These are phyloP conservation scores for Peromyscus californicus DNA, from an alignment of 2,113 vertebrate species.

Conservation along the genomic window DNA sequence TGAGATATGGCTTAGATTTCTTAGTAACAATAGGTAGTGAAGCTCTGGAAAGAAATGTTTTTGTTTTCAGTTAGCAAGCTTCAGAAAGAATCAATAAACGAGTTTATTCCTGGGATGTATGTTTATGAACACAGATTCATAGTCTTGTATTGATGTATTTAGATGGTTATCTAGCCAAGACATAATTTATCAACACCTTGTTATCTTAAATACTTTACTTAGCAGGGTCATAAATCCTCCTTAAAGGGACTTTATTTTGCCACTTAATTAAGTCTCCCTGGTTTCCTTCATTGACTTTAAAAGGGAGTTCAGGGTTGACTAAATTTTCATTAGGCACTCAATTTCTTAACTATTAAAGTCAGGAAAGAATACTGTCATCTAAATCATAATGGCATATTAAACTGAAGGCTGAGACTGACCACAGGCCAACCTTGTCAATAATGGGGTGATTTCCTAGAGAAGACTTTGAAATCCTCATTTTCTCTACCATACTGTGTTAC, in stretches of 20 bases:
- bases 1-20: neutral
- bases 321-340: constrained; percentile 77
- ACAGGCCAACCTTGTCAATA: neutral
- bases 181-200: constrained; percentile 89
- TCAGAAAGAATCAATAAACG: constrained; percentile 2
- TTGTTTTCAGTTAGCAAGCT: constrained; percentile 42
- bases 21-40: neutral
- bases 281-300: constrained; percentile 84
- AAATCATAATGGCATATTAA: constrained; percentile 54
- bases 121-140: constrained; percentile 82
- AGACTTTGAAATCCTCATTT: neutral
- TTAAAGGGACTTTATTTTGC: constrained; percentile 78
- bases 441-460: neutral
- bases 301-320: constrained; percentile 72
- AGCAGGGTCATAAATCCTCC: constrained; percentile 84
- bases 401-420: constrained; percentile 43
- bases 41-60: neutral
- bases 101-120: constrained; percentile 60
- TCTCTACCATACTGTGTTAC: neutral
- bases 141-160: constrained; percentile 70
- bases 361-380: constrained; percentile 46
- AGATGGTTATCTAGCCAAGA: constrained; percentile 85
- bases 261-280: constrained; percentile 84
- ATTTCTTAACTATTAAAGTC: constrained; percentile 61
- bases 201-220: constrained; percentile 90